Evolutionary conservation across 2,113 vertebrate genomes (phyloP).

Genomic region (Prionailurus viverrinus): DNA sequence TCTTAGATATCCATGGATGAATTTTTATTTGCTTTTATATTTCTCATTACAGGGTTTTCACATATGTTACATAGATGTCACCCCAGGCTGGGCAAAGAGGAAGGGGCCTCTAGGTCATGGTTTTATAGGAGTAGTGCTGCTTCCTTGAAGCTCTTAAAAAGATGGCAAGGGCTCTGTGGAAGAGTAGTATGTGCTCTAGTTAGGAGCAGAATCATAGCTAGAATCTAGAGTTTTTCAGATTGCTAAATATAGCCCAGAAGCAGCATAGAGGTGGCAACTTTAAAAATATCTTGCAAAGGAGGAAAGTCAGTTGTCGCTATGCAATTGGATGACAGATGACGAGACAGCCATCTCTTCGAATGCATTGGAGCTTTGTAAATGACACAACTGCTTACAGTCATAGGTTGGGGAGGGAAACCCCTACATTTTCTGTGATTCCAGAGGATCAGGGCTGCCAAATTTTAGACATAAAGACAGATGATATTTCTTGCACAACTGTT

Average conservation of each 20-base stretch:
- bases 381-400: neutral
- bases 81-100: neutral
- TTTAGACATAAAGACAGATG: neutral
- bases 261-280: neutral
- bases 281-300: neutral
- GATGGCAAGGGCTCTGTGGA: neutral
- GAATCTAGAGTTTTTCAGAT: neutral
- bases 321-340: neutral
- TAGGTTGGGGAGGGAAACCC: neutral
- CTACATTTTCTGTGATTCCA: neutral
- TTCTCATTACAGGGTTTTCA: neutral
- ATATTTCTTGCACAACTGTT: neutral
- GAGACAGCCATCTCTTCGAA: neutral
- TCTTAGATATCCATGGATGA: neutral
- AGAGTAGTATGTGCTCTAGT: neutral
- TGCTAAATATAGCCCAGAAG: neutral
- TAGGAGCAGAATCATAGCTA: neutral
- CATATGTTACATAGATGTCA: too few species aligned
- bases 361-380: neutral
- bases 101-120: too few species aligned
- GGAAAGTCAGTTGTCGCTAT: neutral
- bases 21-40: neutral
- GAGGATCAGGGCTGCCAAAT: neutral
- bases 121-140: neutral
- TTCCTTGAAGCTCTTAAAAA: neutral